Conservation (phyloP, 2,888 invertebrate species). For the Parnassius apollo region DNA sequence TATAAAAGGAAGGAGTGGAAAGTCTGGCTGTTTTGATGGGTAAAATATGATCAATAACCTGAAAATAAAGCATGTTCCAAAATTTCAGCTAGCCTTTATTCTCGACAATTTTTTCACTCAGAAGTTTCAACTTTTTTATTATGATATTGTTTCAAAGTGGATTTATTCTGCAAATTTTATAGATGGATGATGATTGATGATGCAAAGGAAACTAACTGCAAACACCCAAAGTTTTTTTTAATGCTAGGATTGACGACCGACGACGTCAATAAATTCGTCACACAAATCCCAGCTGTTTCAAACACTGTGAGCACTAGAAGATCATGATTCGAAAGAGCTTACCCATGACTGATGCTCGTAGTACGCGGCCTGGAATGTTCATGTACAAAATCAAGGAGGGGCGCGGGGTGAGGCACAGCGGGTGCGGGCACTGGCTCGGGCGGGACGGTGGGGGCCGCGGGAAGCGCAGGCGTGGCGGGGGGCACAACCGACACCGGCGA, state of each 20-base stretch:
- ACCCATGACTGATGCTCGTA: constrained; percentile 74
- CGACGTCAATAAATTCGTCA: constrained; percentile 8
- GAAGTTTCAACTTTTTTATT: too few species aligned
- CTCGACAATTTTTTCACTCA: too few species aligned
- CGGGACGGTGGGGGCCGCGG: constrained; percentile 38
- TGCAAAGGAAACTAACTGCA: too few species aligned
- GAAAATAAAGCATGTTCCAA: too few species aligned
- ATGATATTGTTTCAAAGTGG: too few species aligned
- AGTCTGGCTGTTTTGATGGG: too few species aligned
- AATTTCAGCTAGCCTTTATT: too few species aligned
- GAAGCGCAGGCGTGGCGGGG: constrained; percentile 37
- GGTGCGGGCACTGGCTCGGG: constrained; percentile 41
- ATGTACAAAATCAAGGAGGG: constrained; percentile 71
- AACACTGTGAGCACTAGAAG: constrained; percentile 62
- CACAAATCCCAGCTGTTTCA: constrained; percentile 64
- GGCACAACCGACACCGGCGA: constrained; percentile 41
- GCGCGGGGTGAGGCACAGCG: constrained; percentile 48
- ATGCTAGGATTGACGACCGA: neutral
- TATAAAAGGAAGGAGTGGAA: too few species aligned
- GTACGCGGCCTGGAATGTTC: constrained; percentile 79
- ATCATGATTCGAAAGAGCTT: constrained; percentile 43
- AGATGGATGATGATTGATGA: too few species aligned
- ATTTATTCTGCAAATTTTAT: too few species aligned
- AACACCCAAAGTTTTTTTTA: too few species aligned
- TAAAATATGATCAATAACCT: too few species aligned